Conservation (phyloP, 2,113 vertebrate species). For the Xiphophorus hellerii region DNA sequence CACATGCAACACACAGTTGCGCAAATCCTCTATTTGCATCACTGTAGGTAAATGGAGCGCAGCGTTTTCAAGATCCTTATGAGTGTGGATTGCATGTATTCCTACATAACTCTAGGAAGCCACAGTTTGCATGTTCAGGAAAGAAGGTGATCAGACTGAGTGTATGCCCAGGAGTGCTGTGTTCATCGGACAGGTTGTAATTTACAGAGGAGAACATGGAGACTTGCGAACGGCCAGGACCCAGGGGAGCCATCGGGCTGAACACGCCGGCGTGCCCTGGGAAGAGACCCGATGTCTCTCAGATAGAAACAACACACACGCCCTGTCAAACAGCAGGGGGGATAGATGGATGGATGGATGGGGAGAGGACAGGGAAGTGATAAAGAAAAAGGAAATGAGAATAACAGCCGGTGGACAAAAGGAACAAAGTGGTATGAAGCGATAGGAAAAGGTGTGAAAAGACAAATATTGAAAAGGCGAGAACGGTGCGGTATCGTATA, state of each 20-base stretch:
- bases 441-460: conserved; percentile 33
- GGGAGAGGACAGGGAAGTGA: conserved; percentile 41
- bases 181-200: conserved; percentile 49
- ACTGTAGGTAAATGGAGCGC: neutral
- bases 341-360: conserved; percentile 65
- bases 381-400: conserved; percentile 48
- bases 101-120: conserved; percentile 7
- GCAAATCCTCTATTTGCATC: neutral
- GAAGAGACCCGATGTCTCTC: conserved; percentile 75
- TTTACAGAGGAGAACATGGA: conserved; percentile 56
- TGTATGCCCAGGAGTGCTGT: conserved; percentile 13
- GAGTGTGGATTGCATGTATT: neutral
- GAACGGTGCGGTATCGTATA: conserved; percentile 21
- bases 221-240: conserved; percentile 59
- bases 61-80: neutral
- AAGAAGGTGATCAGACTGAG: neutral
- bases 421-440: conserved; percentile 40
- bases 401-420: conserved; percentile 23
- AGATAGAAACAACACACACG: conserved; percentile 75
- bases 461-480: conserved; percentile 19
- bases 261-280: conserved; percentile 66
- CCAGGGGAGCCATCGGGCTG: conserved; percentile 63
- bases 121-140: neutral
- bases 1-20: neutral
- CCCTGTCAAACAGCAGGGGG: conserved; percentile 67